Conservation (phyloP, 2,888 invertebrate species). For the Trichogramma dendrolimi region DNA sequence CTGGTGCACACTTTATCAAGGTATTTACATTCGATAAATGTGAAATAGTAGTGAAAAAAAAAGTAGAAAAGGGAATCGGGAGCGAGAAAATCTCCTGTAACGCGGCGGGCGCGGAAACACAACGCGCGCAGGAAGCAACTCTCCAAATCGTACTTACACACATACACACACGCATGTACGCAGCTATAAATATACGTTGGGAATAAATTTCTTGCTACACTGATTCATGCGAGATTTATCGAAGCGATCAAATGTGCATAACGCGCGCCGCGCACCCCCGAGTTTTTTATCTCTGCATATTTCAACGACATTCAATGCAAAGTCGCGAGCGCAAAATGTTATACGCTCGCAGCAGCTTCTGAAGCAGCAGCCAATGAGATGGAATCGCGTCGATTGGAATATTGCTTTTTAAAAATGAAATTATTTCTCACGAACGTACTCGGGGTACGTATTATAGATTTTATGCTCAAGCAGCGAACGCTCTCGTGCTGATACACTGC, state of each 20-base stretch:
- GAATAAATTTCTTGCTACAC: conserved; percentile 21
- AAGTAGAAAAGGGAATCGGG: background rate
- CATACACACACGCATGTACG: conserved; percentile 11
- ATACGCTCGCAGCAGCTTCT: background rate
- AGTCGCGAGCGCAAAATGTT: conserved; percentile 7
- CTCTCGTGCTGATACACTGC: too few relatives aligned
- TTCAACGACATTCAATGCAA: conserved; percentile 4
- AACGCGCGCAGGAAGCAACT: conserved; percentile 7
- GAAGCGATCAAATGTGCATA: conserved; percentile 13
- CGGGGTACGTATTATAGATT: too few relatives aligned
- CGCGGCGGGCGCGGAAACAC: background rate
- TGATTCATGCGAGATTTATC: conserved; percentile 22
- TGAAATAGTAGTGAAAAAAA: conserved; percentile 15
- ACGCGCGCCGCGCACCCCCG: background rate
- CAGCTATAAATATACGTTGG: background rate
- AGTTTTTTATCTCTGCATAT: conserved; percentile 6
- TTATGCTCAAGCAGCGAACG: too few relatives aligned
- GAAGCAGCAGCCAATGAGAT: too few relatives aligned
- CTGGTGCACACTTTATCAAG: conserved; percentile 17
- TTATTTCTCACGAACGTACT: too few relatives aligned
- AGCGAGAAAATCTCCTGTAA: background rate
- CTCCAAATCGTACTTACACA: conserved; percentile 16
- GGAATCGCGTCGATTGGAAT: too few relatives aligned
- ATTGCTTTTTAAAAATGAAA: too few relatives aligned
- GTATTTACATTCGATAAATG: conserved; percentile 27